Evolutionary conservation across 2,888 invertebrate species (phyloP).

Genomic region (Trichopoda pennipes): DNA sequence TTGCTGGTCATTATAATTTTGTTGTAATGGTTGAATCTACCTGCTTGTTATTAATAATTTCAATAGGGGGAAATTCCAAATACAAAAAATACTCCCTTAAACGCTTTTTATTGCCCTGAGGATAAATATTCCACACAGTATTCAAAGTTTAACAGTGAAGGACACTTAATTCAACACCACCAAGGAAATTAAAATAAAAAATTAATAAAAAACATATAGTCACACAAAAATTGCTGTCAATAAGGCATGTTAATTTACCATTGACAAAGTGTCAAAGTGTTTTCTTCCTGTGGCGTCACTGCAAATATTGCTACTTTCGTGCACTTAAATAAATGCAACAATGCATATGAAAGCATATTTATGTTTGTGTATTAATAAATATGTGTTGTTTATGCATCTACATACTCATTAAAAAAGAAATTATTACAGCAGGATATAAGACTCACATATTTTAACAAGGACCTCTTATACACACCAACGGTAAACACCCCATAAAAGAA

Average conservation of each 20-base stretch:
- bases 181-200: constrained; percentile 26
- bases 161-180: constrained; percentile 56
- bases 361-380: constrained; percentile 13
- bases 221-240: constrained; percentile 66
- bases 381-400: constrained; percentile 15
- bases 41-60: constrained; percentile 35
- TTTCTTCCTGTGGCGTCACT: constrained; percentile 69
- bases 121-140: constrained; percentile 25
- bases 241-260: constrained; percentile 71
- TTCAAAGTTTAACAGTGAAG: constrained; percentile 39
- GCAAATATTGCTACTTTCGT: neutral
- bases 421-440: constrained; percentile 66
- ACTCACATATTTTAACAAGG: constrained; percentile 51
- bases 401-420: constrained; percentile 67
- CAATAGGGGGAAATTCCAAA: constrained; percentile 27
- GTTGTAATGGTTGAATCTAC: neutral
- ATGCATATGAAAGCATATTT: constrained; percentile 9
- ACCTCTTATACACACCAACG: constrained; percentile 18
- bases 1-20: too few species aligned
- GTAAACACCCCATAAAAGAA: constrained; percentile 51
- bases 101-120: constrained; percentile 33
- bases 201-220: constrained; percentile 48
- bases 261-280: constrained; percentile 72
- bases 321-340: constrained; percentile 38
- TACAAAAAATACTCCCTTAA: constrained; percentile 38